A percentile compares a stretch with the other conserved stretches of the same genome.
Evolutionary conservation across 2,113 vertebrate genomes (phyloP).

Genomic region (Oryzias woworae): DNA sequence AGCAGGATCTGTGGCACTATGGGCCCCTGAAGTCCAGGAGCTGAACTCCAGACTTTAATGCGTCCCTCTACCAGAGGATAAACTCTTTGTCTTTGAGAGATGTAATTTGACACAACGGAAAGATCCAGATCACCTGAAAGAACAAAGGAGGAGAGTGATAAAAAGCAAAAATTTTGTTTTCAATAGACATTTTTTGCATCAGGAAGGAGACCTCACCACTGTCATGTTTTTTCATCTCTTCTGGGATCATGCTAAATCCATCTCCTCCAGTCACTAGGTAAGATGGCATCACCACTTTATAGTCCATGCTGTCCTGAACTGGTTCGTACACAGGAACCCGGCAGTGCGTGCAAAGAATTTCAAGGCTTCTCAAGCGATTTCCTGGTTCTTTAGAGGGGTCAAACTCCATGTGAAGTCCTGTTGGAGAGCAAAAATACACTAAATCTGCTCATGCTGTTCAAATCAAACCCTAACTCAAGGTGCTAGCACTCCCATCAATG

Average conservation of each 20-base stretch:
- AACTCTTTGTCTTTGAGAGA: conserved; percentile 78
- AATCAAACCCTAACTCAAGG: no score
- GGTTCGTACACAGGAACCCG: conserved; percentile 83
- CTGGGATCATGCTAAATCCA: conserved; percentile 81
- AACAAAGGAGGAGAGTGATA: neutral
- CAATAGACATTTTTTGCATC: neutral
- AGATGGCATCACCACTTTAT: conserved; percentile 82
- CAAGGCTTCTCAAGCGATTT: conserved; percentile 74
- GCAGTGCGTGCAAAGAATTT: conserved; percentile 85
- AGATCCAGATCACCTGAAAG: conserved; percentile 84
- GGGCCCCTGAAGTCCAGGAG: conserved; percentile 19
- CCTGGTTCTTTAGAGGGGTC: conserved; percentile 77
- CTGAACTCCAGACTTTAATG: conserved; percentile 75
- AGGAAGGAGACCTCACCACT: conserved; percentile 79
- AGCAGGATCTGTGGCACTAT: conserved; percentile 7
- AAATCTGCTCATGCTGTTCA: neutral
- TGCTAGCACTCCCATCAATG: no score
- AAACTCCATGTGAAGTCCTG: conserved; percentile 86
- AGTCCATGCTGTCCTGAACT: conserved; percentile 71
- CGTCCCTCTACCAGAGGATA: conserved; percentile 88
- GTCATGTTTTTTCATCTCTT: conserved; percentile 80
- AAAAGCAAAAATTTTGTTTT: no score
- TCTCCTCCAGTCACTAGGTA: conserved; percentile 87
- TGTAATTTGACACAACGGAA: conserved; percentile 81
- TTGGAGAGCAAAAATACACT: neutral